phyloP scores from a whole-genome alignment of 2,888 invertebrate genomes.

The Lasioglossum figueresi region DNA sequence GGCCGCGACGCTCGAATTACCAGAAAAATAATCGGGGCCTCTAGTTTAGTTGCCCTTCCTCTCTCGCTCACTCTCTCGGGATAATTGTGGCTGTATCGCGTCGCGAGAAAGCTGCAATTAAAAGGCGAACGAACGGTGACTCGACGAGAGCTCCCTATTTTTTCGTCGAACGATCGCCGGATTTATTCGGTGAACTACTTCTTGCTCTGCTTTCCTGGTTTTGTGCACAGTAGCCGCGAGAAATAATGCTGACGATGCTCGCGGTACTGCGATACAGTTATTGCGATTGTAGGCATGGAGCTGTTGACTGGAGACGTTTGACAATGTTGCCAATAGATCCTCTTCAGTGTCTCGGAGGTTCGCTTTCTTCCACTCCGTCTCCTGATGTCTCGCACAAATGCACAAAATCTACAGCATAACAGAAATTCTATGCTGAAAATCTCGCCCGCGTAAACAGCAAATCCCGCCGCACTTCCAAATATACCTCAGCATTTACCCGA shows the following conservation, averaged over 20 bases:
- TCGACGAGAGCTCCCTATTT: neutral
- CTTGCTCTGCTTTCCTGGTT: neutral
- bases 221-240: neutral
- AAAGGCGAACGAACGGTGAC: slow-evolving; percentile 8
- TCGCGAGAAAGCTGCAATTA: slow-evolving; percentile 29
- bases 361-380: neutral
- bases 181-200: neutral
- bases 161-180: neutral
- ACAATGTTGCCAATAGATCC: neutral
- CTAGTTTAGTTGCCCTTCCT: neutral
- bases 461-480: neutral
- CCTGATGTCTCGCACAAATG: neutral
- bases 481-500: neutral
- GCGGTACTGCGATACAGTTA: neutral
- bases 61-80: neutral
- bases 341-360: neutral
- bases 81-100: slow-evolving; percentile 18
- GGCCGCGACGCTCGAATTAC: slow-evolving; percentile 29
- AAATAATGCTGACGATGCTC: neutral
- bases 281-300: too few species aligned
- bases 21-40: slow-evolving; percentile 44
- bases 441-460: neutral
- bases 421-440: neutral
- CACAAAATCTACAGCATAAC: neutral
- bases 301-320: neutral